Evolutionary conservation across 2,888 invertebrate genomes (phyloP), one percentile per base, ranked within the genome.

Genomic region (Lycophotia porphyrea): DNA sequence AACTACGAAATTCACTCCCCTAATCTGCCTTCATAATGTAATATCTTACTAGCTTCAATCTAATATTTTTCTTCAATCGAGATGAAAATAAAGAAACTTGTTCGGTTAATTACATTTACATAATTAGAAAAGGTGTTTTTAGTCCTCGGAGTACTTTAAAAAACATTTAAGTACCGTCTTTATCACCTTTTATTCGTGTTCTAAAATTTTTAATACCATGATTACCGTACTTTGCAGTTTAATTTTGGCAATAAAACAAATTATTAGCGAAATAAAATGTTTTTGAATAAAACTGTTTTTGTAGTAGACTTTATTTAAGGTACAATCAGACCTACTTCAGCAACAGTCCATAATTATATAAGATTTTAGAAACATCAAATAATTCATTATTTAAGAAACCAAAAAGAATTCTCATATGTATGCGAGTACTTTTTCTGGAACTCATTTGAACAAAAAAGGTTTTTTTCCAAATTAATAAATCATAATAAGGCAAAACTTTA

Each of bases 101-200:
- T 74, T 71, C 58, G 42, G 39, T 74, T 79, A 83, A 81, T 79
- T 83, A 71, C 82, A 83, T 79, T 79, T 34, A 71, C 71, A 83
- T 69, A 72, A 79, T 71, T 58, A 65, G 27, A 71, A 75, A 65
- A 27, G n/a, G 27, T 71, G 60, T 74, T 78, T 69, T 65, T 34
- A 78, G 39, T 55, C 65, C 52, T 49, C 9, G 15, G 55, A 69
- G 61, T 60, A 65, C 47, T 68, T 68, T 64, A 60, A 39, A 73
- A 68, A 68, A n/a, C 9, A 18, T 4, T 76, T 58, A 34, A 52
- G 24, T 34, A 18, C 66, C 44, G 44, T 44, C 71, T 71, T 11
- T n/a, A 70, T 66, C 34, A n/a, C 66, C 34, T 74, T 74, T 81
- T 44, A 74, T 81, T 70, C 80, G 21, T 61, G n/a, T 76, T 81